phyloP scores from a whole-genome alignment of 2,113 vertebrate species.

The Aphyosemion australe region DNA sequence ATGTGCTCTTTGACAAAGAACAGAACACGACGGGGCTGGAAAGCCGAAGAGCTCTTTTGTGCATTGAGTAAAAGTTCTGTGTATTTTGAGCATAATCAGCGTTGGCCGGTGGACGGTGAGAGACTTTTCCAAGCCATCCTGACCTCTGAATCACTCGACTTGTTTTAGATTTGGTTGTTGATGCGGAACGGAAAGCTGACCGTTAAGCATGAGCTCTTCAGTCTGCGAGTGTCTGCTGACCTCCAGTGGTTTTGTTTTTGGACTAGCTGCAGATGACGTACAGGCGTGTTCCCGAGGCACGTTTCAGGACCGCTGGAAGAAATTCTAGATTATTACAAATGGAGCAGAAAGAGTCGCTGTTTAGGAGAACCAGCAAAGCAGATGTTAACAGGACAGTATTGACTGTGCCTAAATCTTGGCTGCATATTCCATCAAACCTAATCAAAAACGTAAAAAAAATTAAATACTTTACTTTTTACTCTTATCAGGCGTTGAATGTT shows the following conservation, averaged over 20 bases:
- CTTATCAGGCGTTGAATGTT: too few species aligned
- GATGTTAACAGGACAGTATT: too few species aligned
- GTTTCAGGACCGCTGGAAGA: too few species aligned
- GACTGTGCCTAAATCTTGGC: too few species aligned
- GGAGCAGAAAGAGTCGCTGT: too few species aligned
- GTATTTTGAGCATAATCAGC: background rate
- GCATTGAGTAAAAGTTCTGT: background rate
- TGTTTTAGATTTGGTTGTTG: background rate
- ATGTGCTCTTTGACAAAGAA: conserved; percentile 49
- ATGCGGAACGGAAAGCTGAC: background rate
- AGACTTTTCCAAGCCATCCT: background rate
- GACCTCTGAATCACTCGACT: background rate
- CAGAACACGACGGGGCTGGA: background rate
- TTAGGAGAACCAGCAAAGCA: too few species aligned
- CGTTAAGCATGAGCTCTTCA: background rate
- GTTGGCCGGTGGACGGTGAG: background rate
- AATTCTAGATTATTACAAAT: too few species aligned
- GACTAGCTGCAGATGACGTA: background rate
- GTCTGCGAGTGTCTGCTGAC: background rate
- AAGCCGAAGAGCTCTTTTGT: conserved; percentile 7
- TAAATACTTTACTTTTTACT: too few species aligned
- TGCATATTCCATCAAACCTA: too few species aligned
- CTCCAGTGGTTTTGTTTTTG: background rate
- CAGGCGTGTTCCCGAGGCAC: too few species aligned
- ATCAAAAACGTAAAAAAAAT: too few species aligned